Evolutionary conservation across 2,888 invertebrate species (phyloP).

Genomic region (Toxonevra muliebris): DNA sequence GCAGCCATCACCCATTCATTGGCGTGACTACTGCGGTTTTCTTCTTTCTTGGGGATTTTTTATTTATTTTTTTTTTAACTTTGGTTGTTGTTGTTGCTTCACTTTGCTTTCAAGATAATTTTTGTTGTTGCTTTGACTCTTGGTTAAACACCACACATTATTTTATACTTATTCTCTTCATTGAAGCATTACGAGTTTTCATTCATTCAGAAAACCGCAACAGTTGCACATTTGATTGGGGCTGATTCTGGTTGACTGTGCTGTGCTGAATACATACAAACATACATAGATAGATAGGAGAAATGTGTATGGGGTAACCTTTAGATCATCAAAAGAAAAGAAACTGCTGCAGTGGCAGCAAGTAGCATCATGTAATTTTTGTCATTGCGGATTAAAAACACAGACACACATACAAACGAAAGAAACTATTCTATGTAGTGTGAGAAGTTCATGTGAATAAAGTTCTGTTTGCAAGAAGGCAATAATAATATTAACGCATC

Average conservation of each 20-base stretch:
- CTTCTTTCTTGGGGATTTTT: neutral
- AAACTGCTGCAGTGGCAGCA: neutral
- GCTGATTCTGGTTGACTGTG: neutral
- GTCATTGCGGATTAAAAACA: no score
- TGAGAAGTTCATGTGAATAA: no score
- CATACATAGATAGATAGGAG: neutral
- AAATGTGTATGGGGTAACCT: neutral
- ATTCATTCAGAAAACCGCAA: conserved; percentile 37
- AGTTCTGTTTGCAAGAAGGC: neutral
- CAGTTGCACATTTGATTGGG: neutral
- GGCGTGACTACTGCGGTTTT: neutral
- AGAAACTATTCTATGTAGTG: no score
- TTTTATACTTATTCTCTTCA: conserved; percentile 21
- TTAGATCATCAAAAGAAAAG: neutral
- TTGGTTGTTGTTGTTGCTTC: neutral
- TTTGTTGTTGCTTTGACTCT: conserved; percentile 10
- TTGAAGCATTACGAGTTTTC: conserved; percentile 32
- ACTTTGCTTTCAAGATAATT: conserved; percentile 13
- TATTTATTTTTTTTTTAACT: neutral
- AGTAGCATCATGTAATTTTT: neutral
- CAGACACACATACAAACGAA: no score
- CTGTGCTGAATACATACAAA: neutral
- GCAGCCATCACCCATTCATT: no score
- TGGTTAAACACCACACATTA: no score
- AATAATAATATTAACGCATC: neutral